Base-by-base conservation (phyloP, 1,140 invertebrate genomes). In the Tetraneura akinire region DNA sequence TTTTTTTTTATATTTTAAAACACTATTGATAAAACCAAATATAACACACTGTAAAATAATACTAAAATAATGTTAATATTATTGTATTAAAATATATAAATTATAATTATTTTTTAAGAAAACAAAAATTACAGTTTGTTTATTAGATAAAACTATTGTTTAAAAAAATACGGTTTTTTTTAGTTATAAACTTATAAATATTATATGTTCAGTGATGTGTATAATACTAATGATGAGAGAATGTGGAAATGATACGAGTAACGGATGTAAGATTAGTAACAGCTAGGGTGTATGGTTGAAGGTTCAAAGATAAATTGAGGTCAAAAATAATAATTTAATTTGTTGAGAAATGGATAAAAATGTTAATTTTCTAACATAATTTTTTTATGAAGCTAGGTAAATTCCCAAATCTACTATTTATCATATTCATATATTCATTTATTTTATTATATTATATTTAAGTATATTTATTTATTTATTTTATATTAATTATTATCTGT, bases 211-310 rank as follows among this genome's bases (percentile, higher is more conserved):
- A 71, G n/a, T 51, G 10, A 13, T 29, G 47, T 29, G 68, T n/a
- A 71, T 71, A 71, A 71, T 29, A 29, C 14, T 11, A 37, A 37
- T 37, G 13, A 71, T 0, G 6, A 45, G 64, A 45, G 0, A 51
- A 71, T 71, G 14, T 51, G 26, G 9, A 29, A 71, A 51, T 71
- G 26, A 71, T 51, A 71, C 3, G 16, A 71, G 47, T 51, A 51
- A 29, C 47, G 26, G 26, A 16, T 70, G 9, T 32, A 51, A 18
- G 10, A 71, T 49, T 29, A 71, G 29, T 49, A 49, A 71, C 23
- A 71, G 3, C 8, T 47, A 68, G 5, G 14, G 21, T 26, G 21
- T 42, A 21, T 45, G 13, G 23, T 66, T 45, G 64, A 45, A 23
- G 37, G 13, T 66, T 5, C 64, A 47, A 47, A 47, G 4, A 68